Percentiles rank a stretch among this genome's conserved stretches.
Conservation (phyloP, 1,140 invertebrate genomes). For the Glomeris maerens region DNA sequence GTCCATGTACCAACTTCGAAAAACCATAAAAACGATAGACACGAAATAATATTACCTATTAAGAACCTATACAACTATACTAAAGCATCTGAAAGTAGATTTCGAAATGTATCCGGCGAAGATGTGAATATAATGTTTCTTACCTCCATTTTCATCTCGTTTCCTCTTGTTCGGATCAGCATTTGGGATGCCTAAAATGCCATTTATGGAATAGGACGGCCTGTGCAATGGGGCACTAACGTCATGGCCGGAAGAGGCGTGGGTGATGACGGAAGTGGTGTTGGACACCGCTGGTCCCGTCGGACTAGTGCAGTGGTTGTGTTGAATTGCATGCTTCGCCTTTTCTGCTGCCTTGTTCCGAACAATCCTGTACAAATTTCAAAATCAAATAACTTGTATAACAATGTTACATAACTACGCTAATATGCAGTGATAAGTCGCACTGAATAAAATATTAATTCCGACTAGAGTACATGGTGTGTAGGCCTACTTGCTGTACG, state of each 20-base stretch:
- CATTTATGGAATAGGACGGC: slow-evolving; percentile 79
- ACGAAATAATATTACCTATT: too few species aligned
- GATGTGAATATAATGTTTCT: slow-evolving; percentile 10
- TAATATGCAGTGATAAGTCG: too few species aligned
- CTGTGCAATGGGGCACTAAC: slow-evolving; percentile 36
- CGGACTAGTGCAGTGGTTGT: slow-evolving; percentile 42
- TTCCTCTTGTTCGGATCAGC: slow-evolving; percentile 55
- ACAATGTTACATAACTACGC: neutral
- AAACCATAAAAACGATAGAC: too few species aligned
- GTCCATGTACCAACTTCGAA: too few species aligned
- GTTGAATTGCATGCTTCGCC: slow-evolving; percentile 44
- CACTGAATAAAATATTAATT: too few species aligned
- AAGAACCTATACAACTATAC: too few species aligned
- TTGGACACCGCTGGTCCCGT: slow-evolving; percentile 21
- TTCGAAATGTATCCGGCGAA: too few species aligned
- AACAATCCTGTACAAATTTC: slow-evolving; percentile 58
- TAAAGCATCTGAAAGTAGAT: too few species aligned
- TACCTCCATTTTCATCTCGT: slow-evolving; percentile 42
- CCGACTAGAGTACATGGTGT: too few species aligned
- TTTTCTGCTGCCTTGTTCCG: slow-evolving; percentile 92
- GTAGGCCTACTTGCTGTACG: too few species aligned
- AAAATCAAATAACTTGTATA: too few species aligned
- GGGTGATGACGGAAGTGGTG: slow-evolving; percentile 27
- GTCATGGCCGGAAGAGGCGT: slow-evolving; percentile 42
- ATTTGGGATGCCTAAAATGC: slow-evolving; percentile 73